Conservation (phyloP, 1,140 invertebrate genomes). For the Brachionus rotundiformis region DNA sequence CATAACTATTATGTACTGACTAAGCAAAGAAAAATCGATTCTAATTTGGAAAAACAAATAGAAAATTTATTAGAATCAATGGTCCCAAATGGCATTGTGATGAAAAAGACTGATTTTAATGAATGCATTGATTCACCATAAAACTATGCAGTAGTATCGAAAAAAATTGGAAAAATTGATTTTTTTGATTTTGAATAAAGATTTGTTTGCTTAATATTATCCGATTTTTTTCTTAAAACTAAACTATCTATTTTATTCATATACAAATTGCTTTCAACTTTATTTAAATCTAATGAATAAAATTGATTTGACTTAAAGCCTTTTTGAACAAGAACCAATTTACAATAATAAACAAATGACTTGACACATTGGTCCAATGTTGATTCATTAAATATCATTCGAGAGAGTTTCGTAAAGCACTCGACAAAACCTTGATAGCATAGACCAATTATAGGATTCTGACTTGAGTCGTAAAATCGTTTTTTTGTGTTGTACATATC, state of each 20-base stretch:
- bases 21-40: neutral
- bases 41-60: neutral
- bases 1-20: conserved; percentile 32
- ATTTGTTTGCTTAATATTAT: neutral
- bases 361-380: conserved; percentile 29
- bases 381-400: conserved; percentile 33
- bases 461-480: neutral
- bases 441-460: neutral
- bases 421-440: conserved; percentile 52
- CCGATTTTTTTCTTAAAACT: neutral
- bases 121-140: neutral
- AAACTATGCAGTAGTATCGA: conserved; percentile 32
- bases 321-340: conserved; percentile 12
- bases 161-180: conserved; percentile 51
- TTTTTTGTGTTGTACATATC: conserved; percentile 50
- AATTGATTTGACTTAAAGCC: conserved; percentile 13
- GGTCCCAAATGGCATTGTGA: neutral
- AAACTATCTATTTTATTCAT: conserved; percentile 14
- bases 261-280: neutral
- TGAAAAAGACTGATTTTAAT: neutral
- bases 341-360: conserved; percentile 33
- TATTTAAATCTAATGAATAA: conserved; percentile 8
- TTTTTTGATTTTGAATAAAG: conserved; percentile 44
- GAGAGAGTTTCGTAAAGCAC: conserved; percentile 33
- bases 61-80: neutral